Conservation (phyloP, 2,888 invertebrate genomes). For the Phyllotreta cruciferae region DNA sequence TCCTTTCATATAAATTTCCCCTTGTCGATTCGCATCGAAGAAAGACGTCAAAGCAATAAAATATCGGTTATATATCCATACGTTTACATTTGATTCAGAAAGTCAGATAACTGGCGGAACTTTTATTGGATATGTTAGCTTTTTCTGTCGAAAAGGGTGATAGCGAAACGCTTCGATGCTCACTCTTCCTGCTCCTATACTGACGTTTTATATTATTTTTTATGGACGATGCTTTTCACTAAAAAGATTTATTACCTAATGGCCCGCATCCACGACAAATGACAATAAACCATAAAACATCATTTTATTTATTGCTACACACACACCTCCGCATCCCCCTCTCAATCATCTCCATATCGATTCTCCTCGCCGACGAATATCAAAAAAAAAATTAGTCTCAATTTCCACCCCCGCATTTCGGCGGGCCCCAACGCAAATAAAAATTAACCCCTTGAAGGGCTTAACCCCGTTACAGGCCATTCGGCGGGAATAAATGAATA, state of each 20-base stretch:
- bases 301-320: too few relatives aligned
- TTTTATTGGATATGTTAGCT: conserved; percentile 42
- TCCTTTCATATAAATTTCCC: conserved; percentile 11
- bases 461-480: conserved; percentile 38
- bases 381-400: conserved; percentile 15
- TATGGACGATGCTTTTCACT: conserved; percentile 19
- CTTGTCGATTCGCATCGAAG: conserved; percentile 34
- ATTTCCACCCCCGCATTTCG: conserved; percentile 14
- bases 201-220: conserved; percentile 30
- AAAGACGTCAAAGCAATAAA: conserved; percentile 38
- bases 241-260: conserved; percentile 20
- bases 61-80: conserved; percentile 36
- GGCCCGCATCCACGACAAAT: too few relatives aligned
- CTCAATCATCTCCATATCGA: not conserved
- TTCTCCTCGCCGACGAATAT: not conserved
- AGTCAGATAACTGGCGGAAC: conserved; percentile 39
- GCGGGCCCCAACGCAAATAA: conserved; percentile 21
- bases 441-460: conserved; percentile 33
- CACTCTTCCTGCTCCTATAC: conserved; percentile 7
- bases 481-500: conserved; percentile 43
- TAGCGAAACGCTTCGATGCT: conserved; percentile 20
- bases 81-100: conserved; percentile 41
- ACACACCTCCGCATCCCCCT: too few relatives aligned
- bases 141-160: conserved; percentile 32
- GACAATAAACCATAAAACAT: too few relatives aligned